Percentiles rank a stretch among this genome's conserved stretches.
Evolutionary conservation across 2,113 vertebrate genomes (phyloP).

Genomic region (Sinocyclocheilus anophthalmus): DNA sequence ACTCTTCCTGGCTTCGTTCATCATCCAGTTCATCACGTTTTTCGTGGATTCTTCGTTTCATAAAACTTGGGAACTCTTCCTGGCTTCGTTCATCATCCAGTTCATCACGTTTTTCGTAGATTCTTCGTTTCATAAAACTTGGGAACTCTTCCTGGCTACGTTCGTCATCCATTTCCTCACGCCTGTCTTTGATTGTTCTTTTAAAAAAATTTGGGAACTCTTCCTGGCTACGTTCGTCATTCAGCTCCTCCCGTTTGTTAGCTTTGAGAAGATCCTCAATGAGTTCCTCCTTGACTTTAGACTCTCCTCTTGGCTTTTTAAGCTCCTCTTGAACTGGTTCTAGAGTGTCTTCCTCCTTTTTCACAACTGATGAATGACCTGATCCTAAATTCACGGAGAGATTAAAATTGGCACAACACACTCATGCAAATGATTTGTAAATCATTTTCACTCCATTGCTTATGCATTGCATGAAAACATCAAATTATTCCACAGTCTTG

Average conservation of each 20-base stretch:
- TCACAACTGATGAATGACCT: constrained; percentile 74
- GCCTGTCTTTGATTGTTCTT: constrained; percentile 66
- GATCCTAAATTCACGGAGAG: constrained; percentile 71
- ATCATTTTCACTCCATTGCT: not conserved
- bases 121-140: constrained; percentile 61
- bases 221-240: constrained; percentile 30
- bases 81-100: constrained; percentile 67
- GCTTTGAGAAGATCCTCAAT: constrained; percentile 70
- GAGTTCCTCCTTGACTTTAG: constrained; percentile 62
- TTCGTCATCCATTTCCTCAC: constrained; percentile 60
- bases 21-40: constrained; percentile 53
- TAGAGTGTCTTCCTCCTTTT: constrained; percentile 66
- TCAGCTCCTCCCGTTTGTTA: not conserved
- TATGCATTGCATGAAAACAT: not conserved
- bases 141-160: constrained; percentile 64
- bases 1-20: constrained; percentile 66
- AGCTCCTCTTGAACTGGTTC: constrained; percentile 59
- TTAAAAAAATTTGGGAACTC: not conserved
- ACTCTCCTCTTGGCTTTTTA: constrained; percentile 57
- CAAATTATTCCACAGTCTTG: constrained; percentile 12
- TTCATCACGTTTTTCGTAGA: constrained; percentile 44
- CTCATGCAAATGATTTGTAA: not conserved
- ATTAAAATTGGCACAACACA: constrained; percentile 17
- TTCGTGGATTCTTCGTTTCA: constrained; percentile 56
- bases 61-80: constrained; percentile 58